phyloP scores from a whole-genome alignment of 2,888 invertebrate species.

The Choristoneura rosaceana region DNA sequence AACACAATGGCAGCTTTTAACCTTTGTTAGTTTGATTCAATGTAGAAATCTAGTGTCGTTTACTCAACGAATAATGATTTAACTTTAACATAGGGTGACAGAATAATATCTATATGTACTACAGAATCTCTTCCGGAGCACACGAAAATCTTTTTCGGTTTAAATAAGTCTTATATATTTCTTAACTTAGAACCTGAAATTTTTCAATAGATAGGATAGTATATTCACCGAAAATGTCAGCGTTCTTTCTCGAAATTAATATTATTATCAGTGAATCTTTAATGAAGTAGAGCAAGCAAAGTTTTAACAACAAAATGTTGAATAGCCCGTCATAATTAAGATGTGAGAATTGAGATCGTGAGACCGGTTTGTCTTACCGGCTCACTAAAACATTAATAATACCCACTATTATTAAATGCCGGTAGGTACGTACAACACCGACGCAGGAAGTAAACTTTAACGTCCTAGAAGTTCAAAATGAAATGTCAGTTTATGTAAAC shows the following conservation, averaged over 20 bases:
- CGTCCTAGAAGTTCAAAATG: slow-evolving; percentile 38
- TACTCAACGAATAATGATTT: not conserved
- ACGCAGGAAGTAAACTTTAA: slow-evolving; percentile 37
- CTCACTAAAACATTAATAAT: slow-evolving; percentile 26
- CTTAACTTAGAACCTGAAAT: too few relatives aligned
- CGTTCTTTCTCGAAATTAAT: not conserved
- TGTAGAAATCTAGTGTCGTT: slow-evolving; percentile 2
- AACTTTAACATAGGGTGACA: not conserved
- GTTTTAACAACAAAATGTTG: slow-evolving; percentile 21
- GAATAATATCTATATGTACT: too few relatives aligned
- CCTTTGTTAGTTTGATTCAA: not conserved
- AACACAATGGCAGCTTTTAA: slow-evolving; percentile 1
- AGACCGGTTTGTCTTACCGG: slow-evolving; percentile 32
- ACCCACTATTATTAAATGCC: slow-evolving; percentile 35
- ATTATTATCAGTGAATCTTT: not conserved
- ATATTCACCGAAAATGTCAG: not conserved
- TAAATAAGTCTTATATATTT: too few relatives aligned
- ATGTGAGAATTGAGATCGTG: slow-evolving; percentile 31
- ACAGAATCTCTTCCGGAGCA: too few relatives aligned
- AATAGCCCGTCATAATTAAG: slow-evolving; percentile 28
- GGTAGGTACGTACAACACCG: slow-evolving; percentile 24
- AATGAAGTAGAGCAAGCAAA: slow-evolving; percentile 13
- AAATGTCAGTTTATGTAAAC: slow-evolving; percentile 43
- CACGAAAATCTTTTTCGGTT: too few relatives aligned
- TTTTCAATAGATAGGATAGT: too few relatives aligned